Conservation (phyloP, 2,113 vertebrate genomes). For the Salvelinus namaycush region DNA sequence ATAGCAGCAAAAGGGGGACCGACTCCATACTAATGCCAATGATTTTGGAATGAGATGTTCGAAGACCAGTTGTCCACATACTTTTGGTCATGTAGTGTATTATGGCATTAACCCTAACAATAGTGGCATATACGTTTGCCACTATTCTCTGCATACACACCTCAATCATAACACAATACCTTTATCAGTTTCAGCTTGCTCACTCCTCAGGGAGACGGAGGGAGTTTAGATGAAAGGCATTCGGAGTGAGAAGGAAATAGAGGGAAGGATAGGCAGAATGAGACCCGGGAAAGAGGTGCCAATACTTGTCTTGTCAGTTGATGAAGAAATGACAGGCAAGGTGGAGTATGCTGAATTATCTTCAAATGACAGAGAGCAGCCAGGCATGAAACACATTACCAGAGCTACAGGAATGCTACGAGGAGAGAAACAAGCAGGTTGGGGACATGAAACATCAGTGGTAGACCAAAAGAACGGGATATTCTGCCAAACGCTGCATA, state of each 20-base stretch:
- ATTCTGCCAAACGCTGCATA: too few relatives aligned
- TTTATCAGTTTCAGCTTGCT: neutral
- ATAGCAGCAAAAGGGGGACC: too few relatives aligned
- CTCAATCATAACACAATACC: neutral
- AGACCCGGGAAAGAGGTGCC: neutral
- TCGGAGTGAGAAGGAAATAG: conserved; percentile 7
- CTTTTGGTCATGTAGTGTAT: conserved; percentile 71
- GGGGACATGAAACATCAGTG: neutral
- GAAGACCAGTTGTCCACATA: conserved; percentile 1
- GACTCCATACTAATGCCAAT: too few relatives aligned
- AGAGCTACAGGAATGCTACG: neutral
- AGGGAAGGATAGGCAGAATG: conserved; percentile 9
- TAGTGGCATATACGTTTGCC: too few relatives aligned
- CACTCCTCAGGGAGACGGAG: too few relatives aligned
- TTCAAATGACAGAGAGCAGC: conserved; percentile 17
- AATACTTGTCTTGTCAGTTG: neutral
- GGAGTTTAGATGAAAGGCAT: too few relatives aligned
- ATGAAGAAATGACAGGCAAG: neutral
- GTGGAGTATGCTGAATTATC: conserved; percentile 6
- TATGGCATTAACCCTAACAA: conserved; percentile 40
- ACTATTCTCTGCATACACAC: too few relatives aligned
- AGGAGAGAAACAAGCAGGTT: neutral
- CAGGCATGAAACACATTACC: conserved; percentile 34
- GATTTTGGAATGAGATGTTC: too few relatives aligned
- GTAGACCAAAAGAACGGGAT: neutral